Conservation (phyloP, 2,113 vertebrate genomes). For the Cygnus atratus region DNA sequence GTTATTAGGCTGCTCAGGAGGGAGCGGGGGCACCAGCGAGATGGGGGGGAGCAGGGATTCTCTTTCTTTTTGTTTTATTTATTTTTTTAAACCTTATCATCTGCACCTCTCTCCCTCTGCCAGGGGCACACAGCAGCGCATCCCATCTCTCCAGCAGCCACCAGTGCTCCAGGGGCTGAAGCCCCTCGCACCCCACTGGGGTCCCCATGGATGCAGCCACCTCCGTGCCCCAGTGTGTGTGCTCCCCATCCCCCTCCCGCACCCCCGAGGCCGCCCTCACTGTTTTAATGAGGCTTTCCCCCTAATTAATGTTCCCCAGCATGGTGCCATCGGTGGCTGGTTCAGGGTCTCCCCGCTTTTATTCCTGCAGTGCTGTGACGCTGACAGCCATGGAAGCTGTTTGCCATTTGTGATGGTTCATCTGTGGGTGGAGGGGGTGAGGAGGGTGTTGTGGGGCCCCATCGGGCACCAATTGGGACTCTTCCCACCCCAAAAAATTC, state of each 20-base stretch:
- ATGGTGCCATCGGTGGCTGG: background rate
- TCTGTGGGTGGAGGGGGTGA: background rate
- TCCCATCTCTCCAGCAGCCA: too few species aligned
- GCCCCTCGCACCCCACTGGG: background rate
- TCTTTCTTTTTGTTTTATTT: background rate
- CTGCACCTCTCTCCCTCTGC: too few species aligned
- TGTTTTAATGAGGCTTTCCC: conserved; percentile 22
- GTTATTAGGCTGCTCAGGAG: background rate
- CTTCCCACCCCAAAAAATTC: too few species aligned
- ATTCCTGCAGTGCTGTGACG: conserved; percentile 48
- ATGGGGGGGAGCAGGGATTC: background rate
- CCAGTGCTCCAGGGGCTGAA: background rate
- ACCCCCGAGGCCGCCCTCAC: background rate
- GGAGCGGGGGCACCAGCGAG: fast-evolving
- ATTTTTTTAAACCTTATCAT: too few species aligned
- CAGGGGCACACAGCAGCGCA: too few species aligned
- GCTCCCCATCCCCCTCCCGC: background rate
- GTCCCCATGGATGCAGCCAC: background rate
- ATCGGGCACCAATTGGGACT: too few species aligned
- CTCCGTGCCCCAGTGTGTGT: background rate
- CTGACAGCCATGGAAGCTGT: conserved; percentile 51
- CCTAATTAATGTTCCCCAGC: conserved; percentile 24
- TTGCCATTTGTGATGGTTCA: background rate
- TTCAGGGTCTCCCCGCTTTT: conserved; percentile 36
- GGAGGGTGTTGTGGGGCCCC: too few species aligned